Conservation (phyloP, 1,140 invertebrate species). For the Melipona quadrifasciata region DNA sequence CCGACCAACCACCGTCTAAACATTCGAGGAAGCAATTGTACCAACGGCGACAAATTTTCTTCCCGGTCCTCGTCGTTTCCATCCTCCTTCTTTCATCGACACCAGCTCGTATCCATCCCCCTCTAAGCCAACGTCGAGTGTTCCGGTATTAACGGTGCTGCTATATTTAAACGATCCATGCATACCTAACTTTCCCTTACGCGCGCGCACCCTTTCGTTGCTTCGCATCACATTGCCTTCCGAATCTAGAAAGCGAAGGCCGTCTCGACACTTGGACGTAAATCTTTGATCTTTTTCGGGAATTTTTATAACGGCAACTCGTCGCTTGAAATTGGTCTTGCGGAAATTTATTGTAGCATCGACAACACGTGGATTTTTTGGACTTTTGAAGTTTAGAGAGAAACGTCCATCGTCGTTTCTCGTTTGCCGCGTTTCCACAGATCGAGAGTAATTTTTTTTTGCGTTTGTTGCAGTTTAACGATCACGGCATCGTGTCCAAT, state of each 20-base stretch:
- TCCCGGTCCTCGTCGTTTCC: slow-evolving; percentile 22
- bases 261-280: slow-evolving; percentile 26
- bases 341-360: neutral
- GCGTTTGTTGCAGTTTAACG: slow-evolving; percentile 90
- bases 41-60: slow-evolving; percentile 53
- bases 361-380: neutral
- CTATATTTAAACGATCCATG: slow-evolving; percentile 75
- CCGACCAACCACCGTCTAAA: slow-evolving; percentile 49
- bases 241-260: slow-evolving; percentile 37
- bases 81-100: slow-evolving; percentile 35
- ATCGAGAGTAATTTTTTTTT: neutral
- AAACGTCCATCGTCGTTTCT: neutral
- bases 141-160: slow-evolving; percentile 72
- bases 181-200: slow-evolving; percentile 69
- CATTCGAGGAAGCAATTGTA: slow-evolving; percentile 61
- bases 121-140: slow-evolving; percentile 51
- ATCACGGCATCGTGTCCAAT: slow-evolving; percentile 98
- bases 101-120: slow-evolving; percentile 30
- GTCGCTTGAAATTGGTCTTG: neutral
- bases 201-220: slow-evolving; percentile 44
- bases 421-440: neutral
- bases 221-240: slow-evolving; percentile 44
- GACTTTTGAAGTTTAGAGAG: neutral
- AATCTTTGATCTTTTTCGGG: slow-evolving; percentile 8
- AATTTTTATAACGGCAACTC: slow-evolving; percentile 17